A percentile compares a stretch with the other conserved stretches of the same genome.
Conservation (phyloP, 2,797 vertebrate genomes). For the Margarornis squamiger region DNA sequence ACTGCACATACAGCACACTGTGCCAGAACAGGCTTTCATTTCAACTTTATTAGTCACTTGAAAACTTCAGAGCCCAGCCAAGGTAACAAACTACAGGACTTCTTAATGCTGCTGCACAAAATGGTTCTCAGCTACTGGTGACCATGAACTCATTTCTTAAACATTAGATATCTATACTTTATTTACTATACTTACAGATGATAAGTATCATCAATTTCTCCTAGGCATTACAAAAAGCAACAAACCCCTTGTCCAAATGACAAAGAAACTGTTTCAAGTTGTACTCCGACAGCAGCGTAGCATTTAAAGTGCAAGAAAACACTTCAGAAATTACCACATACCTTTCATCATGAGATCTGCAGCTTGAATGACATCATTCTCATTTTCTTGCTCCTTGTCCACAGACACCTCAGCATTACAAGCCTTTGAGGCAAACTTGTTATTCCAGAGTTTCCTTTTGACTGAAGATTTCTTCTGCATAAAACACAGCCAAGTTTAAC, state of each 20-base stretch:
- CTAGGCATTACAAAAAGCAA: neutral
- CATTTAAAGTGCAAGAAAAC: neutral
- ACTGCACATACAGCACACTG: neutral
- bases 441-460: conserved; percentile 85
- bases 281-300: neutral
- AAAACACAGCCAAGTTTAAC: neutral
- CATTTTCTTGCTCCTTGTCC: conserved; percentile 78
- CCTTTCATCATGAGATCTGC: conserved; percentile 91
- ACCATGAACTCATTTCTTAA: neutral
- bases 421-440: conserved; percentile 80
- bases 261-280: neutral
- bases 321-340: conserved; percentile 26
- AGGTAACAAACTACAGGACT: neutral
- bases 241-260: neutral
- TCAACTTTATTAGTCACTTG: neutral
- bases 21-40: neutral
- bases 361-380: conserved; percentile 71
- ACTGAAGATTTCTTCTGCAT: conserved; percentile 68
- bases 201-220: neutral
- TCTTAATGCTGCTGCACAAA: neutral
- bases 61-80: fast-evolving
- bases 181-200: neutral
- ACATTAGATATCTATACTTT: neutral
- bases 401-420: conserved; percentile 77
- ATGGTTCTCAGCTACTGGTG: neutral